These are phyloP conservation scores for Desmodus rotundus DNA, from an alignment of 2,113 vertebrate genomes.

Conservation along the genomic window DNA sequence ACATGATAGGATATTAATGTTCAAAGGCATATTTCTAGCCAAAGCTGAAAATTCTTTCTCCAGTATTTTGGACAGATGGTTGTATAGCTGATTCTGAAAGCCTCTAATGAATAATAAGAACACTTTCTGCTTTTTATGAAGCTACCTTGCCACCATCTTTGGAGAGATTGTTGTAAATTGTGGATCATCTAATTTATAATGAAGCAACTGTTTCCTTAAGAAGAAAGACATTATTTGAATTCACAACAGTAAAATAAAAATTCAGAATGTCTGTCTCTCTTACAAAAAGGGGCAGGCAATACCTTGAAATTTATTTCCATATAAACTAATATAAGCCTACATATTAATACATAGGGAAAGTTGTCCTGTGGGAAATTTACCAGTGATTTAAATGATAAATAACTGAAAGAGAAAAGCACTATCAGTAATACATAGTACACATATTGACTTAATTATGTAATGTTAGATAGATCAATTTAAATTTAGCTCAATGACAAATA, in stretches of 20 bases:
- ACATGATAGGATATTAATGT: conserved; percentile 24
- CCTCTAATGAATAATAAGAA: conserved; percentile 27
- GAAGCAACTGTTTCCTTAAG: conserved; percentile 17
- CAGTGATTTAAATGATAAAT: conserved; percentile 28
- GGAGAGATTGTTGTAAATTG: neutral
- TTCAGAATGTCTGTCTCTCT: neutral
- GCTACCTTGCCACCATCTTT: neutral
- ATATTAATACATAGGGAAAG: neutral
- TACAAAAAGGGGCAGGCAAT: neutral
- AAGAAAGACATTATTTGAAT: neutral
- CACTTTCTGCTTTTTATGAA: neutral
- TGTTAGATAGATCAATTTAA: conserved; percentile 20
- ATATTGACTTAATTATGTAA: neutral
- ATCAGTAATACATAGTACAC: neutral
- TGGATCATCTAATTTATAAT: neutral
- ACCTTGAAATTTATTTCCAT: neutral
- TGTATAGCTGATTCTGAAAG: neutral
- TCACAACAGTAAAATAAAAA: conserved; percentile 20
- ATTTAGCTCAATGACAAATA: neutral
- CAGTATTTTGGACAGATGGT: conserved; percentile 14
- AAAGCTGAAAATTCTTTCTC: conserved; percentile 39
- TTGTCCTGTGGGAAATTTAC: neutral
- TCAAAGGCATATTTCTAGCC: conserved; percentile 30
- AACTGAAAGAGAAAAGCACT: neutral
- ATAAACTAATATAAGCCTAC: neutral